These are phyloP conservation scores for Mizuhopecten yessoensis DNA, from an alignment of 1,140 invertebrate genomes.

Conservation along the genomic window DNA sequence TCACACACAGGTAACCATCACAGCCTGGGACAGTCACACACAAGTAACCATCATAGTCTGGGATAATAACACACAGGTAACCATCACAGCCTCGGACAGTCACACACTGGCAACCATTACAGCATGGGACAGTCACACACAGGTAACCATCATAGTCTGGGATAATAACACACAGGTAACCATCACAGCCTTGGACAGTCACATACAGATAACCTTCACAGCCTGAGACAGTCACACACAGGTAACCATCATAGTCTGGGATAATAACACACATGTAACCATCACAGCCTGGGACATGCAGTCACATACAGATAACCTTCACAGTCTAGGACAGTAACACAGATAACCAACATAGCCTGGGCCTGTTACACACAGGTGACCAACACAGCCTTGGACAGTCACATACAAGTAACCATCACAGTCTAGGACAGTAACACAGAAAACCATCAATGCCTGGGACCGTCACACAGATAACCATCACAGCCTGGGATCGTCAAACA, in stretches of 20 bases:
- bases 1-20: constrained; percentile 15
- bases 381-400: neutral
- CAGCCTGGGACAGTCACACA: neutral
- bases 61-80: neutral
- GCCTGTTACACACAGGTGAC: neutral
- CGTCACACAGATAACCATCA: neutral
- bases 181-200: neutral
- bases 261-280: neutral
- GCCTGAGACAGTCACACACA: neutral
- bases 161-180: neutral
- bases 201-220: neutral
- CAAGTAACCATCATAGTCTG: constrained; percentile 11
- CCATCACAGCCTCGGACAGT: neutral
- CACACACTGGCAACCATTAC: neutral
- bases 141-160: neutral
- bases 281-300: constrained; percentile 11
- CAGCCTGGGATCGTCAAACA: neutral
- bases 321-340: neutral
- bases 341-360: too few relatives aligned
- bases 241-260: constrained; percentile 12
- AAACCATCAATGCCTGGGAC: neutral
- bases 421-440: neutral
- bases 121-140: neutral
- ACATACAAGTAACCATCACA: neutral
- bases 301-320: neutral